Conservation (phyloP, 2,888 invertebrate genomes). For the Dasypolia templi region DNA sequence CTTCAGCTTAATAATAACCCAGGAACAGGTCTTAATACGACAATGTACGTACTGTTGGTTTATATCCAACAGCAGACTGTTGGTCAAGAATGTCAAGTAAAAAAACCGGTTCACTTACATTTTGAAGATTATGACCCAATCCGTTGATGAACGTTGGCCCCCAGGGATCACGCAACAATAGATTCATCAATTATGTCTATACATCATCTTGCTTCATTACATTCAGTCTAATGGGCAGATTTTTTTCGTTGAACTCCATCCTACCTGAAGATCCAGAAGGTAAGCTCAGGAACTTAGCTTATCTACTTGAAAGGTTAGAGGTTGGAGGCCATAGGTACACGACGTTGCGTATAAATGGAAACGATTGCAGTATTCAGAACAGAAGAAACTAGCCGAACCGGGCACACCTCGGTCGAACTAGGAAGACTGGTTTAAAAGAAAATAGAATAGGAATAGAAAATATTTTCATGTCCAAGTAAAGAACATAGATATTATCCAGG, state of each 20-base stretch:
- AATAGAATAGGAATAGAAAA: too few relatives aligned
- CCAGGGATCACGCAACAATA: not conserved
- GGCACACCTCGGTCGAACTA: not conserved
- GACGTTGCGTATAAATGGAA: too few relatives aligned
- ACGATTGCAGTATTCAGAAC: too few relatives aligned
- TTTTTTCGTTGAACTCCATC: not conserved
- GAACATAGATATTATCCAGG: too few relatives aligned
- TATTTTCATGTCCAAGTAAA: too few relatives aligned
- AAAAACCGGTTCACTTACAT: not conserved
- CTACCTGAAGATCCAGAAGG: not conserved
- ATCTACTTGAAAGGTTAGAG: not conserved
- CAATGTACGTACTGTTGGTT: not conserved
- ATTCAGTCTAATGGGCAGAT: not conserved
- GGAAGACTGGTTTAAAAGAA: slow-evolving; percentile 10
- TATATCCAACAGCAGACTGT: not conserved
- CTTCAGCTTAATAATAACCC: slow-evolving; percentile 27
- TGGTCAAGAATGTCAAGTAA: not conserved
- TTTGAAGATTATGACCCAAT: not conserved
- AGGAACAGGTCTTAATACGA: not conserved
- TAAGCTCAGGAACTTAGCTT: not conserved
- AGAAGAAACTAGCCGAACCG: slow-evolving; percentile 1
- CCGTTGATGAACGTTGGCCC: not conserved
- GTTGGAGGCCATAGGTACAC: too few relatives aligned
- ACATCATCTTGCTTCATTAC: not conserved
- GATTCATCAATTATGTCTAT: not conserved